Base-by-base conservation (phyloP, 2,113 vertebrate genomes). In the Hylia prasina region DNA sequence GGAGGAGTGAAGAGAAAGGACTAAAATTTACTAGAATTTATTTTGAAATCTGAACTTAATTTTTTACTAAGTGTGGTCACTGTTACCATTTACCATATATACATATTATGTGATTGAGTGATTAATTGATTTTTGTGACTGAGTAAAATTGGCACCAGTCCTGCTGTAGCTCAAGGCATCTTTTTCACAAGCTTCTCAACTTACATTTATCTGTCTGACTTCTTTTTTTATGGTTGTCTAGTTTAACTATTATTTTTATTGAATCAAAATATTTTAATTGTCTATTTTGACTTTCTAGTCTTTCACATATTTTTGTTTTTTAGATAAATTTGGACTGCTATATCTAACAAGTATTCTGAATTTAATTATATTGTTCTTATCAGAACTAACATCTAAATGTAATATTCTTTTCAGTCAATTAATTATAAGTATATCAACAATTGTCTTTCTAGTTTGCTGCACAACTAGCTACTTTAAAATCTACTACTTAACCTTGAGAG, bases 51-150 rank as follows among this genome's bases (percentile, higher is more conserved):
- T 54, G 17, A 60, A 35, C 17, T 53, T 65, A 5, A 11, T n/a
- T 75, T 92, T 84, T 87, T 35, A 24, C 14, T 71, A 57, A 54
- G 19, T 42, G 6, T 12, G 47, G n/a, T 58, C 15, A 21, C 6
- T 40, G 15, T 37, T 87, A 9, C n/a, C 0, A 0, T 65, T 37
- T 48, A 23, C 7, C 23, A 17, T 27, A 11, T 2, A n/a, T 27
- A 44, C 1, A 14, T 10, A 39, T 12, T 27, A 0, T 39, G 21
- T 68, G n/a, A 70, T 24, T 50, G 37, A 64, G 30, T 33, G 24
- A 53, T 40, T 50, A 20, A 47, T 18, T 87, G 24, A n/a, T 42
- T 72, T 87, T 82, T 72, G 5, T 66, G 31, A 73, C 31, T n/a
- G 4, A 4, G 2, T 73, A 70, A 42, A 60, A 51, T 42, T 88